Evolutionary conservation across 2,113 vertebrate genomes (phyloP), one percentile per base, ranked within the genome.

Genomic region (Salvelinus sp.): DNA sequence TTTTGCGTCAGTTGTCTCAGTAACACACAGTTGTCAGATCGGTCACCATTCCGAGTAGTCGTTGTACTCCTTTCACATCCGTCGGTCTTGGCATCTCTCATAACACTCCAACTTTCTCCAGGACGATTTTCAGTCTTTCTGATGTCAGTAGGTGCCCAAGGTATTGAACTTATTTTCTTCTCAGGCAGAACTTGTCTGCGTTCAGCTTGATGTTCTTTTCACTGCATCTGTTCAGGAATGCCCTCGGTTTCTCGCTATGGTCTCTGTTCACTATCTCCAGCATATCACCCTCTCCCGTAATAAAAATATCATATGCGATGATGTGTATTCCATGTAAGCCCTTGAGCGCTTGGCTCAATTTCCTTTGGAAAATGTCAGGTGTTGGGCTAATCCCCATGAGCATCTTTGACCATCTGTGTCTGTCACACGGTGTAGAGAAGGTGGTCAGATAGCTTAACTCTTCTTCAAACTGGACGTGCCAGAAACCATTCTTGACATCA

Each of bases 401-500:
- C 60, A 65, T 72, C 22, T 62, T 77, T 13, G 48, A 25, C 71
- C 66, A 80, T 47, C 57, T 44, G 57, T 63, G 76, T 33, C 66
- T 27, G 12, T 58, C 74, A 64, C n/a, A 65, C 48, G 23, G 54
- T 10, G 66, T 80, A 5, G 69, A 28, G 27, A 76, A 79, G 12
- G 76, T 79, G n/a, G 62, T 73, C 7, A 72, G 18, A n/a, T 23
- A 69, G 30, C 30, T 33, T 33, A 33, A 87, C 63, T 81, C 78
- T 7, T 86, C 69, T 2, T 83, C 75, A 1, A 82, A 50, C 48
- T 80, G 30, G 0, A 82, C 57, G 44, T 85, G 69, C 76, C 84
- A 87, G 65, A 82, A 83, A 0, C 67, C 66, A 85, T 33, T 33
- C 30, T 33, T 33, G 30, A 33, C 30, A 33, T 33, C 30, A 33